Percentiles rank a stretch among this genome's conserved stretches.
phyloP scores from a whole-genome alignment of 2,797 vertebrate species.

The Periophthalmus magnuspinnatus region DNA sequence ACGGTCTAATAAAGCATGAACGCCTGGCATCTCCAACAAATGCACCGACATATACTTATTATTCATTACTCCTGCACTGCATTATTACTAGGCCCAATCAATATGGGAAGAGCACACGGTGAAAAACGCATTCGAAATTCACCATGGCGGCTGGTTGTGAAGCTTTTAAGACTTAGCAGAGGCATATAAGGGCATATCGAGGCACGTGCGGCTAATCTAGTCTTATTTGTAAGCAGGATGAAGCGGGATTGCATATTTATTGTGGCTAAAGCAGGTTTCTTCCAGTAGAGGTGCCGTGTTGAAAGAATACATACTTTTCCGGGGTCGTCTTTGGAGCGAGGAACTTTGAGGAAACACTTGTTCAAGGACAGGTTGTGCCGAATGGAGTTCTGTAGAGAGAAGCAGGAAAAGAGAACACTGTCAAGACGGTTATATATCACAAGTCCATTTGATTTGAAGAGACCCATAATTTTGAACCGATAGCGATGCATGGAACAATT shows the following conservation, averaged over 20 bases:
- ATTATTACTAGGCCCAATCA: constrained; percentile 73
- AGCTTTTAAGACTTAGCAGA: constrained; percentile 51
- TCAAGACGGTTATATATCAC: neutral
- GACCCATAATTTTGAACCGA: too few species aligned
- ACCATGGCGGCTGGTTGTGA: constrained; percentile 45
- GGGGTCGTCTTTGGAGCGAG: constrained; percentile 90
- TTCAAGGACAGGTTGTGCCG: constrained; percentile 89
- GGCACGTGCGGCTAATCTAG: constrained; percentile 30
- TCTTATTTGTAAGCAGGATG: constrained; percentile 29
- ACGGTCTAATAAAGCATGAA: constrained; percentile 60
- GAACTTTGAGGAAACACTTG: constrained; percentile 92
- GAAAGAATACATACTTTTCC: constrained; percentile 82
- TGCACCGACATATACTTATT: constrained; percentile 71
- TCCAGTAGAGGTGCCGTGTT: constrained; percentile 41
- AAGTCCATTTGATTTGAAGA: neutral
- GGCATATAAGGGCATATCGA: constrained; percentile 13
- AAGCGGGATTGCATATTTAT: constrained; percentile 36
- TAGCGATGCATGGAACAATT: too few species aligned
- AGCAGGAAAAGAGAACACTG: constrained; percentile 10
- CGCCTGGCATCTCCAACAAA: constrained; percentile 48
- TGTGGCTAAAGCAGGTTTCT: constrained; percentile 30
- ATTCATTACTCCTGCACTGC: constrained; percentile 72
- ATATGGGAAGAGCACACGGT: constrained; percentile 65
- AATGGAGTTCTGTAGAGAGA: constrained; percentile 82
- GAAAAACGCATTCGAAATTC: constrained; percentile 66